These are phyloP conservation scores for Gallinago jamesoni DNA, from an alignment of 2,113 vertebrate species.

Conservation along the genomic window DNA sequence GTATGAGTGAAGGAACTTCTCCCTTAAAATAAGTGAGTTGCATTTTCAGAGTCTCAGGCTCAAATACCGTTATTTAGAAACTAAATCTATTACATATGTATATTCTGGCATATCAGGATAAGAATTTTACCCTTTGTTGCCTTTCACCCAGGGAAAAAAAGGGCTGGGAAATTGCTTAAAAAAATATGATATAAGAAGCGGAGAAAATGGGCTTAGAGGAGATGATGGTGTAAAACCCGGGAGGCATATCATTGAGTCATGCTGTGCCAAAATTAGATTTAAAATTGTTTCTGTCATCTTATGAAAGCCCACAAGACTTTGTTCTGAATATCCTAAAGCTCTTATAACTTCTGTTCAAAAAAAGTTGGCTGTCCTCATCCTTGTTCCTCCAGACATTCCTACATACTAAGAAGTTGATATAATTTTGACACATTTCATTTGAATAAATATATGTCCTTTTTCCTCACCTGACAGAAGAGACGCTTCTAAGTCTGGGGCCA, in stretches of 20 bases:
- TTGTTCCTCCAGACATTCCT: background rate
- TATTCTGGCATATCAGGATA: conserved; percentile 14
- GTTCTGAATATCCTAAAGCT: background rate
- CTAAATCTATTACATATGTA: background rate
- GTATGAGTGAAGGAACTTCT: background rate
- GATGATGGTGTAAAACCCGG: background rate
- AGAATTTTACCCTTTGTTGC: conserved; percentile 1
- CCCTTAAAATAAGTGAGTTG: background rate
- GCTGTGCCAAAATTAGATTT: conserved; percentile 42
- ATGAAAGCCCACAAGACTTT: background rate
- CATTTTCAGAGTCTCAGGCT: background rate
- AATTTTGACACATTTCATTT: background rate
- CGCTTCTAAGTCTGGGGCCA: background rate
- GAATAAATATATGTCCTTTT: background rate
- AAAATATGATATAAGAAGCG: conserved; percentile 24
- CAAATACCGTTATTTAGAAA: background rate
- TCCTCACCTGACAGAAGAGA: background rate
- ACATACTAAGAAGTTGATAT: background rate
- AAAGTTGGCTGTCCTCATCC: background rate
- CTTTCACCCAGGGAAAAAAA: background rate
- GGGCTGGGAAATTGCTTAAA: background rate
- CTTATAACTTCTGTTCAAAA: background rate
- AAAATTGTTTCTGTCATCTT: conserved; percentile 31
- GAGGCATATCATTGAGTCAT: conserved; percentile 11
- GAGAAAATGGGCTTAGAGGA: conserved; percentile 41